These are phyloP conservation scores for Elanus axillaris DNA, from an alignment of 2,113 vertebrate species.

Conservation along the genomic window DNA sequence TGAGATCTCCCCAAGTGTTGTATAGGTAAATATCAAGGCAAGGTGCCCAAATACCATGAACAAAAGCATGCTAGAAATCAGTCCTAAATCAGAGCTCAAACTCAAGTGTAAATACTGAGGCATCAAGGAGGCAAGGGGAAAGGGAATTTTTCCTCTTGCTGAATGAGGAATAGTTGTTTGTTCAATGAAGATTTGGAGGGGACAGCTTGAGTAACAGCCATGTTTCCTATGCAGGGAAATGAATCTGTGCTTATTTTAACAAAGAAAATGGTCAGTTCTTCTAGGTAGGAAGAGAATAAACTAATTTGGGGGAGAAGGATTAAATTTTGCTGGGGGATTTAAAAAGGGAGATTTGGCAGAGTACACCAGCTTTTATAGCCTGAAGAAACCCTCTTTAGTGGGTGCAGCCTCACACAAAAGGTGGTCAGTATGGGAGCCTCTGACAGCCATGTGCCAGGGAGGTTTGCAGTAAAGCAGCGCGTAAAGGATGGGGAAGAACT, in stretches of 20 bases:
- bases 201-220: background rate
- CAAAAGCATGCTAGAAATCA: background rate
- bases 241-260: background rate
- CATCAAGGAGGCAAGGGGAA: background rate
- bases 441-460: background rate
- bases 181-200: background rate
- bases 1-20: background rate
- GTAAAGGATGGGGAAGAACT: background rate
- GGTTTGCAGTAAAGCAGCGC: background rate
- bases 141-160: background rate
- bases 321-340: background rate
- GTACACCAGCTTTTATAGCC: background rate
- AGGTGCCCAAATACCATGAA: background rate
- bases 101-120: background rate
- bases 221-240: background rate
- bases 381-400: background rate
- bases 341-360: background rate
- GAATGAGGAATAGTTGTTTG: background rate
- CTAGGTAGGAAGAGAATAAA: background rate
- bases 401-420: background rate
- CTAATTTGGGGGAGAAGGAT: background rate
- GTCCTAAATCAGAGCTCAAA: background rate
- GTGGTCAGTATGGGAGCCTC: background rate
- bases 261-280: background rate
- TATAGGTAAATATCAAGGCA: rapidly evolving